phyloP scores from a whole-genome alignment of 2,797 vertebrate species.

The Corythornis leucogaster region DNA sequence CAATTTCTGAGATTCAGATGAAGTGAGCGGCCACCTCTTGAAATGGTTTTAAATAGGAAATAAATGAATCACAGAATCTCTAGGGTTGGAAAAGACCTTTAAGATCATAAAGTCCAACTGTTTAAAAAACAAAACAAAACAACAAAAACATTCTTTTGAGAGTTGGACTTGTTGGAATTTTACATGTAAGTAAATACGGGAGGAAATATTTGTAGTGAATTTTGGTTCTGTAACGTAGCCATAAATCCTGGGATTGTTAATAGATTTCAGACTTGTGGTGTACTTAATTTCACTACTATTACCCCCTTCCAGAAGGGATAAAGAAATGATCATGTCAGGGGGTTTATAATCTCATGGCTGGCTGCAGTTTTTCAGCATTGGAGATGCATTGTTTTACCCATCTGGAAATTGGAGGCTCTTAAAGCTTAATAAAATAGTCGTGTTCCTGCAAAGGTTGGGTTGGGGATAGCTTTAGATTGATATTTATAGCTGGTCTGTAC shows the following conservation, averaged over 20 bases:
- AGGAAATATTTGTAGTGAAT: background rate
- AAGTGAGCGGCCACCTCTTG: background rate
- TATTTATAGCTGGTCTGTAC: background rate
- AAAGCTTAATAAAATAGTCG: background rate
- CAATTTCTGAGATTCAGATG: background rate
- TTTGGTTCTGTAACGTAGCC: background rate
- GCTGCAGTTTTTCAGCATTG: background rate
- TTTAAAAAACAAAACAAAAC: too few species aligned
- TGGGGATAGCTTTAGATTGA: background rate
- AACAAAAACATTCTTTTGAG: background rate
- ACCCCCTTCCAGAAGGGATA: background rate
- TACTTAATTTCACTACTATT: background rate
- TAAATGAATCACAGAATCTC: background rate
- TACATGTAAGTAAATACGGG: background rate
- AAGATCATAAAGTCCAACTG: too few species aligned
- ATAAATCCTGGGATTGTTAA: background rate
- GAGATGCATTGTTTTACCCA: background rate
- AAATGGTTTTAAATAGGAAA: background rate
- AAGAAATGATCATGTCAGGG: background rate
- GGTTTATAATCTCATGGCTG: background rate
- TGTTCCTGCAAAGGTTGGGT: background rate
- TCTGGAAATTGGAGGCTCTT: background rate
- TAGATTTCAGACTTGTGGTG: background rate
- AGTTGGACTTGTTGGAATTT: background rate
- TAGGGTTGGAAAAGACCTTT: too few species aligned